Percentiles rank a stretch among this genome's conserved stretches.
These are phyloP conservation scores for Caenorhabditis sp. DNA, from an alignment of 2,888 invertebrate species.

Conservation along the genomic window DNA sequence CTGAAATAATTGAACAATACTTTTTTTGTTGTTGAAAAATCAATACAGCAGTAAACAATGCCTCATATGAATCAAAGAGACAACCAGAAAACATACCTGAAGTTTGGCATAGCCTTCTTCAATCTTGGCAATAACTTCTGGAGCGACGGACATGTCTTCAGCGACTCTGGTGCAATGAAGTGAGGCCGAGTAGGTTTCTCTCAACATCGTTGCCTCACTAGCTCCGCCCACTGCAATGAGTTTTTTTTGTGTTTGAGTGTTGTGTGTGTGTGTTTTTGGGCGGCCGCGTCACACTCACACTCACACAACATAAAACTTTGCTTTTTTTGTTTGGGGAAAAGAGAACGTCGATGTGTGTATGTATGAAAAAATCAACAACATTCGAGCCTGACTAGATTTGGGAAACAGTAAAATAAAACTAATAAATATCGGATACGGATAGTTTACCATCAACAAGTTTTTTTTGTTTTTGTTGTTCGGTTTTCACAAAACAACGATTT, in stretches of 20 bases:
- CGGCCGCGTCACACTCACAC: conserved; percentile 1
- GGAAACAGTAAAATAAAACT: not conserved
- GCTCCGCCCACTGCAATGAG: conserved; percentile 15
- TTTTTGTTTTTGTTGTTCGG: too few species aligned
- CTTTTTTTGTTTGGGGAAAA: not conserved
- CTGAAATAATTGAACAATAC: conserved; percentile 39
- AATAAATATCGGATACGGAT: too few species aligned
- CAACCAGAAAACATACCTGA: conserved; percentile 45
- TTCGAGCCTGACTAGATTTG: not conserved
- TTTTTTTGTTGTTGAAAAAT: not conserved
- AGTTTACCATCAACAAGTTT: too few species aligned
- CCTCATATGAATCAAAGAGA: not conserved
- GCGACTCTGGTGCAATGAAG: conserved; percentile 41
- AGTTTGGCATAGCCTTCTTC: conserved; percentile 68
- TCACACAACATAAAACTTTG: conserved; percentile 1
- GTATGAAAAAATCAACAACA: not conserved
- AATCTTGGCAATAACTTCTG: conserved; percentile 55
- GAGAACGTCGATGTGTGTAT: not conserved
- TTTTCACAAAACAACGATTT: too few species aligned
- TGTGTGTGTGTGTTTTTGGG: not conserved
- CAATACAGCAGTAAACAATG: not conserved
- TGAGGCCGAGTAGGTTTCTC: conserved; percentile 45
- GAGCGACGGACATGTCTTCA: conserved; percentile 48
- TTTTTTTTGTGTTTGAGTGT: not conserved
- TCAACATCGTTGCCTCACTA: conserved; percentile 30